phyloP scores from a whole-genome alignment of 2,113 vertebrate genomes.

The human (Homo sapiens) region DNA sequence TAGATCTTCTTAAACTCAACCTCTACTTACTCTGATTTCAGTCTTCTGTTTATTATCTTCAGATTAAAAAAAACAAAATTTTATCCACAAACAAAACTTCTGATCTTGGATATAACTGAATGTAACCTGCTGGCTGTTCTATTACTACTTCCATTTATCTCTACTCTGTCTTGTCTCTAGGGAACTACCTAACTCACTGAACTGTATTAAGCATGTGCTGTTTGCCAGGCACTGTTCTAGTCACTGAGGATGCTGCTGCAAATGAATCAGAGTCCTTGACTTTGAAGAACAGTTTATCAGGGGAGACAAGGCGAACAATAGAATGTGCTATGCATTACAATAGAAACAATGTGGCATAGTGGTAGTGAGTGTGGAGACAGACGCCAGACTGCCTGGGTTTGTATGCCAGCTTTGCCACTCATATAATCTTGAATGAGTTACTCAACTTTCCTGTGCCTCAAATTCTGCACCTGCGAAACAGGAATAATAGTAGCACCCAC shows the following conservation, averaged over 20 bases:
- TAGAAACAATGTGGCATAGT: neutral
- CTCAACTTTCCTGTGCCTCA: neutral
- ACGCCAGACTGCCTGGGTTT: neutral
- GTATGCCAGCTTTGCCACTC: neutral
- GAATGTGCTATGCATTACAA: neutral
- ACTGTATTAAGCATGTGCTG: neutral
- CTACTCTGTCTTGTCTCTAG: neutral
- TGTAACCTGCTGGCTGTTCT: neutral
- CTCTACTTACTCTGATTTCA: neutral
- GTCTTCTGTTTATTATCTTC: conserved; percentile 30
- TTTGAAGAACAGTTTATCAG: neutral
- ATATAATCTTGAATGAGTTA: neutral
- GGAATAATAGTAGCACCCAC: neutral
- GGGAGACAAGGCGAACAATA: neutral
- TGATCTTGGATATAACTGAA: neutral
- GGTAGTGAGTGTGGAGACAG: neutral
- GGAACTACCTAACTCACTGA: neutral
- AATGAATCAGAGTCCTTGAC: neutral
- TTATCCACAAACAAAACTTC: neutral
- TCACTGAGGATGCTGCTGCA: neutral
- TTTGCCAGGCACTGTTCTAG: neutral
- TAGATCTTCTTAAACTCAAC: conserved; percentile 12
- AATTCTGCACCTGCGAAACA: conserved; percentile 5
- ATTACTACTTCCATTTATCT: neutral
- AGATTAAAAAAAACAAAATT: neutral